Evolutionary conservation across 2,797 vertebrate genomes (phyloP).

Genomic region (Spea hammondii): DNA sequence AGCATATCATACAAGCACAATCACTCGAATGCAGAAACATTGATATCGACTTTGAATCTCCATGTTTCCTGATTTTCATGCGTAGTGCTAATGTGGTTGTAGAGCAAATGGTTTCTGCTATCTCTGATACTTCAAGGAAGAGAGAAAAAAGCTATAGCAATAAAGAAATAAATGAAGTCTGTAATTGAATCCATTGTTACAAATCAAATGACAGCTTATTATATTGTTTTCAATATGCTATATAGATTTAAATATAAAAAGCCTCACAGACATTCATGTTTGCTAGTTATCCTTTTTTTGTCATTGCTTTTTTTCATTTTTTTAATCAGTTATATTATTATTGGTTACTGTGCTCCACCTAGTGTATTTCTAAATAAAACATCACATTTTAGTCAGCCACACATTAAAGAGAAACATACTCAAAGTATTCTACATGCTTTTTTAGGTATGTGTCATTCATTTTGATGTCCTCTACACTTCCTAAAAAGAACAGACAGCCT

Average conservation of each 20-base stretch:
- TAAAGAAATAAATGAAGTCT: conserved; percentile 51
- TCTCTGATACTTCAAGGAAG: conserved; percentile 28
- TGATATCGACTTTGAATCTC: conserved; percentile 20
- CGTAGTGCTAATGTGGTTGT: conserved; percentile 23
- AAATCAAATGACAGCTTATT: conserved; percentile 48
- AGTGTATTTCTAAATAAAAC: conserved; percentile 39
- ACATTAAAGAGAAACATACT: conserved; percentile 12
- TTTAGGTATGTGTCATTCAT: conserved; percentile 15
- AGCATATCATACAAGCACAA: not conserved
- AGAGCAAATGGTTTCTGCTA: conserved; percentile 27
- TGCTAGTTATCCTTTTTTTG: conserved; percentile 21
- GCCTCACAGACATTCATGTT: conserved; percentile 37
- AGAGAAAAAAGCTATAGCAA: conserved; percentile 35
- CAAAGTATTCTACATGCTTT: conserved; percentile 16
- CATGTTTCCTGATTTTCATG: conserved; percentile 15
- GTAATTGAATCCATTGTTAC: conserved; percentile 47
- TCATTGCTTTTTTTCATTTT: conserved; percentile 5
- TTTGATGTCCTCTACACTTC: conserved; percentile 16
- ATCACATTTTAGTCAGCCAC: conserved; percentile 11
- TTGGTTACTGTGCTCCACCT: conserved; percentile 42
- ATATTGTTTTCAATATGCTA: conserved; percentile 46
- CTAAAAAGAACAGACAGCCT: conserved; percentile 23
- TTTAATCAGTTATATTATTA: conserved; percentile 8
- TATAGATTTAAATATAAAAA: conserved; percentile 45
- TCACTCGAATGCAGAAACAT: conserved; percentile 9